Base-by-base conservation (phyloP, 2,797 vertebrate genomes). In the Falco rusticolus region DNA sequence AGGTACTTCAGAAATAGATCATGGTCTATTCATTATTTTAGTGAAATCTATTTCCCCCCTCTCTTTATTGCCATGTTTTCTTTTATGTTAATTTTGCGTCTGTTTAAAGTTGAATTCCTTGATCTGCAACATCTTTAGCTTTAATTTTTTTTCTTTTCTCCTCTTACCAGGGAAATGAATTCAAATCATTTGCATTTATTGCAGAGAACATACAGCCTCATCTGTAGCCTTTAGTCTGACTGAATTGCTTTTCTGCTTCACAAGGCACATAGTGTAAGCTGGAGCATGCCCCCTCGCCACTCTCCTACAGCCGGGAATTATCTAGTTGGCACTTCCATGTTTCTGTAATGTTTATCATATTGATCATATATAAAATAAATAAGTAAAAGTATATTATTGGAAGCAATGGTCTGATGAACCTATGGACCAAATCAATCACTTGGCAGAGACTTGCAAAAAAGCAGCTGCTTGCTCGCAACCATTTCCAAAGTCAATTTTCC, bases 211-310 rank as follows among this genome's bases (percentile, higher is more conserved):
- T 86, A 94, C 94, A 64, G 94, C 91, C 97, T 97, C 95, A 72
- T 98, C 97, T 97, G 97, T 94, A 98, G 98, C 98, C 97, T 95
- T 97, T 96, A 94, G 97, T 94, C 96, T 89, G 96, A 72, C 96
- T 96, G 97, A 98, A 98, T 98, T 98, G 97, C 96, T 98, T 98
- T 98, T 98, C 98, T 98, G 98, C 98, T 98, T 97, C 98, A 97
- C 4, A 33, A 97, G 97, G 96, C 98, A 96, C 96, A 96, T 4
- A n/a, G 91, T 13, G 68, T 29, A 93, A 84, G 91, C 95, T 89
- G 94, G 69, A 60, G 90, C 6, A 1, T 88, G 89, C 87, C 85
- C 89, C 79, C 84, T 86, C 81, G 7, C 72, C 96, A 57, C 84
- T 75, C 94, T 39, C 7, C 66, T 45, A 4, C 91, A 22, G 26